A percentile compares a stretch with the other conserved stretches of the same genome.
These are phyloP conservation scores for Pyrrhura leucotis DNA, from an alignment of 2,797 vertebrate genomes.

Conservation along the genomic window DNA sequence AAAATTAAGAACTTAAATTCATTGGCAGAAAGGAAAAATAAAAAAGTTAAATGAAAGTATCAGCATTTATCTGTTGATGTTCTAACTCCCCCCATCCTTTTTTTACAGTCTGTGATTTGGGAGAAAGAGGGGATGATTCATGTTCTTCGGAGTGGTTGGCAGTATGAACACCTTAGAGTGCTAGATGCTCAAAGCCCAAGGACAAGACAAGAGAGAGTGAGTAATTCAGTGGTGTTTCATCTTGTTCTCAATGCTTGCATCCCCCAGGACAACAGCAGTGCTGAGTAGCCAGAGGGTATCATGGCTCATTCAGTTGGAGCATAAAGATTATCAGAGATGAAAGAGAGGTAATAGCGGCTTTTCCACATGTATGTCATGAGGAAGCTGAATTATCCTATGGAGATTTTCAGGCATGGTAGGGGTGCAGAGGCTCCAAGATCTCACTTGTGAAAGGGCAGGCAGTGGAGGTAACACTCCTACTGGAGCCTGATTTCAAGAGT, in stretches of 20 bases:
- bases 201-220: not conserved
- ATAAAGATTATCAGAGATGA: not conserved
- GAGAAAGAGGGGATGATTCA: not conserved
- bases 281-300: not conserved
- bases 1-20: not conserved
- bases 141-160: not conserved
- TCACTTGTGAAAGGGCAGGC: not conserved
- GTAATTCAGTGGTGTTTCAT: not conserved
- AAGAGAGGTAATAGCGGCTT: not conserved
- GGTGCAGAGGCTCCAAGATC: not conserved
- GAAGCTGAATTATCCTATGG: not conserved
- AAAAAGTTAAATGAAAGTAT: not conserved
- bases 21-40: not conserved
- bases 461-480: too few species aligned
- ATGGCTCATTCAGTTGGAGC: not conserved
- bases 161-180: not conserved
- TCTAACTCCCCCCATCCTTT: fast-evolving
- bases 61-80: not conserved
- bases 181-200: not conserved
- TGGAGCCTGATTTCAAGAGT: not conserved
- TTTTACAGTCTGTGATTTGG: not conserved
- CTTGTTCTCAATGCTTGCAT: not conserved
- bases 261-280: not conserved
- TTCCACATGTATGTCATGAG: not conserved
- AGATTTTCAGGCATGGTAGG: not conserved